Percentiles rank a stretch among this genome's conserved stretches.
Evolutionary conservation across 2,113 vertebrate genomes (phyloP).

Genomic region (Electrona antarctica): DNA sequence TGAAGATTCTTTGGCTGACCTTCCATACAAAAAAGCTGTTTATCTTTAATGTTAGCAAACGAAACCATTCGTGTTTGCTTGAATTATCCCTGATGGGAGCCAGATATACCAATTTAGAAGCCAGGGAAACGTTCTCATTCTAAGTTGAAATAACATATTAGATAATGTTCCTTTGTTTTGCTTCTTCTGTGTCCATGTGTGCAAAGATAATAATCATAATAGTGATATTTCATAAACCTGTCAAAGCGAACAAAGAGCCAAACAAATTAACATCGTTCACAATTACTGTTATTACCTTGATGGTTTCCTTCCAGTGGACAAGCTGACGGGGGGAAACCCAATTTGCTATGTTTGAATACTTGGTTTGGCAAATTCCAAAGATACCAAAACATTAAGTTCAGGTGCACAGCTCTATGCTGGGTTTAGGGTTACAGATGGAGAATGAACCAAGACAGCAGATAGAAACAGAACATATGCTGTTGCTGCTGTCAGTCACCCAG

Average conservation of each 20-base stretch:
- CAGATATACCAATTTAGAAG: conserved; percentile 64
- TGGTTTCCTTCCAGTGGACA: conserved; percentile 9
- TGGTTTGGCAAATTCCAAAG: neutral
- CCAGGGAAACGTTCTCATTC: conserved; percentile 53
- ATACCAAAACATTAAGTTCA: neutral
- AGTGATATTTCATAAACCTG: conserved; percentile 22
- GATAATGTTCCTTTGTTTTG: conserved; percentile 48
- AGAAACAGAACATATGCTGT: neutral
- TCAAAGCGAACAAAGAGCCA: conserved; percentile 31
- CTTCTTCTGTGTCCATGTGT: conserved; percentile 5
- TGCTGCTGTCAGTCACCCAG: conserved; percentile 3
- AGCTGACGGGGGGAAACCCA: neutral
- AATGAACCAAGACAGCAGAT: neutral
- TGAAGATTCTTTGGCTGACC: conserved; percentile 48
- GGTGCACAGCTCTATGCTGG: neutral
- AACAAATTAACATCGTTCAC: conserved; percentile 22
- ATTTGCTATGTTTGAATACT: neutral
- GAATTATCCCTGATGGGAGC: conserved; percentile 67
- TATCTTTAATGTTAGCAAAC: conserved; percentile 62
- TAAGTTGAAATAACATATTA: conserved; percentile 53
- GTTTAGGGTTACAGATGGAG: neutral
- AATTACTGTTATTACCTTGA: neutral
- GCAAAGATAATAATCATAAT: conserved; percentile 29
- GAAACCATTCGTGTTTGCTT: conserved; percentile 66
- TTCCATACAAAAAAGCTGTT: conserved; percentile 54